These are phyloP conservation scores for Phrynocephalus guinanensis DNA, from an alignment of 2,797 vertebrate genomes.

Conservation along the genomic window DNA sequence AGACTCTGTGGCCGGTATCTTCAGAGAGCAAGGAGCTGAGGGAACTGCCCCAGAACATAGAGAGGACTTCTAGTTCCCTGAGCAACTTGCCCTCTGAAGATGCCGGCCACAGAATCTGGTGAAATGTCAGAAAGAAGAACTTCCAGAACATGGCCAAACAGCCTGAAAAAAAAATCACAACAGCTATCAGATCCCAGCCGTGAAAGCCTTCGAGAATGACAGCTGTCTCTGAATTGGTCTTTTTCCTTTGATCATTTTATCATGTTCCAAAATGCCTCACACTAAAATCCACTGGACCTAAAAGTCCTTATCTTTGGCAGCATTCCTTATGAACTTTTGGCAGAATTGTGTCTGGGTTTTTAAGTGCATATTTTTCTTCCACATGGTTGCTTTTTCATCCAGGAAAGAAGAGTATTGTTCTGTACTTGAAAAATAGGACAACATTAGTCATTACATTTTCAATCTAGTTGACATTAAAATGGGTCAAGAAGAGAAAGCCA, in stretches of 20 bases:
- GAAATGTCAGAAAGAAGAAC: too few species aligned
- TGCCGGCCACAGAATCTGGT: too few species aligned
- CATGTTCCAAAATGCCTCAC: background rate
- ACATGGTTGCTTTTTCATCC: slow-evolving; percentile 4
- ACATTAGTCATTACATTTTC: slow-evolving; percentile 23
- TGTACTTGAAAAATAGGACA: slow-evolving; percentile 37
- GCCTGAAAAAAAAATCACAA: too few species aligned
- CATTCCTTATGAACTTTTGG: background rate
- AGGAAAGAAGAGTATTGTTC: slow-evolving; percentile 19
- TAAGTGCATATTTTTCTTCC: slow-evolving; percentile 23
- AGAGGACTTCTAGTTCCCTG: too few species aligned
- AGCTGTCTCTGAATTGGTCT: background rate
- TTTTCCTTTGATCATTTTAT: background rate
- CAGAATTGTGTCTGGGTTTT: background rate
- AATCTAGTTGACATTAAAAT: slow-evolving; percentile 27
- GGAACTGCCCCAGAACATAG: too few species aligned
- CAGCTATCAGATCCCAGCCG: too few species aligned
- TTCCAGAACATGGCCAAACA: too few species aligned
- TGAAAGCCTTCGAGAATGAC: too few species aligned
- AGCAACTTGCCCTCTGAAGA: too few species aligned
- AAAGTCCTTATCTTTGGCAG: slow-evolving; percentile 20
- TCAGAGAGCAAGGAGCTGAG: too few species aligned
- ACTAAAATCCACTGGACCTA: background rate
- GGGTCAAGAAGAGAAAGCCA: slow-evolving; percentile 11
- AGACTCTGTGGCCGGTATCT: too few species aligned